Evolutionary conservation across 1,140 invertebrate genomes (phyloP).

Genomic region (Drosophila burlai): DNA sequence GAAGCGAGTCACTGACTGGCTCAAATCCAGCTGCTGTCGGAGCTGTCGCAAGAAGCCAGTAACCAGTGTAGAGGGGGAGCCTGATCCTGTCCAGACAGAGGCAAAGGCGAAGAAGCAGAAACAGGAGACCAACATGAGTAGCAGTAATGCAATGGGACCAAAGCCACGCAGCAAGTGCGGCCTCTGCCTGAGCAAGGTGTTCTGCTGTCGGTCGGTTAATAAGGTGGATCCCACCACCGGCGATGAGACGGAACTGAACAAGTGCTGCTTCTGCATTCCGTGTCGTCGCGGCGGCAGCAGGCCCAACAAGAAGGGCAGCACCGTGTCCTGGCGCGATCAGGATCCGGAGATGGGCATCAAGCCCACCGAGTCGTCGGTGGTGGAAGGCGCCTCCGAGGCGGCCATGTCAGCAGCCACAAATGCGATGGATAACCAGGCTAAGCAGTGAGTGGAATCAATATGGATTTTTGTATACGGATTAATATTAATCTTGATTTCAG

Average conservation of each 20-base stretch:
- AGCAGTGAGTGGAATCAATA: slow-evolving; percentile 52
- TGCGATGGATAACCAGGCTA: slow-evolving; percentile 41
- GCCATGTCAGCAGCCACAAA: slow-evolving; percentile 39
- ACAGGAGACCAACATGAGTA: slow-evolving; percentile 49
- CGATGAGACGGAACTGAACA: slow-evolving; percentile 72
- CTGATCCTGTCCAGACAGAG: slow-evolving; percentile 27
- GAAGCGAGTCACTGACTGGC: slow-evolving; percentile 70
- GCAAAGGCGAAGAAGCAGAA: neutral
- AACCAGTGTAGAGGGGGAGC: neutral
- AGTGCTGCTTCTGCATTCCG: slow-evolving; percentile 83
- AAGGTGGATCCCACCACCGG: slow-evolving; percentile 80
- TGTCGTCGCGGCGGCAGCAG: slow-evolving; percentile 66
- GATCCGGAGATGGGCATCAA: slow-evolving; percentile 77
- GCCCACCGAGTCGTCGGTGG: slow-evolving; percentile 70
- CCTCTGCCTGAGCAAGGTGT: slow-evolving; percentile 76
- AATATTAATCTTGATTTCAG: slow-evolving; percentile 29
- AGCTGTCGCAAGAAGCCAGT: slow-evolving; percentile 68
- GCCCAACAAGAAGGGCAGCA: slow-evolving; percentile 49
- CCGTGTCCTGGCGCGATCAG: slow-evolving; percentile 81
- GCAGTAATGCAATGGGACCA: slow-evolving; percentile 30
- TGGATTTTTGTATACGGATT: no score
- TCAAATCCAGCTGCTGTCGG: slow-evolving; percentile 70
- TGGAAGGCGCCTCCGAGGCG: slow-evolving; percentile 73
- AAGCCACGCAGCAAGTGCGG: slow-evolving; percentile 67
- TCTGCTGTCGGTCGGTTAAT: slow-evolving; percentile 82